Percentiles rank a stretch among this genome's conserved stretches.
Conservation (phyloP, 2,797 vertebrate species). For the Crenichthys baileyi region DNA sequence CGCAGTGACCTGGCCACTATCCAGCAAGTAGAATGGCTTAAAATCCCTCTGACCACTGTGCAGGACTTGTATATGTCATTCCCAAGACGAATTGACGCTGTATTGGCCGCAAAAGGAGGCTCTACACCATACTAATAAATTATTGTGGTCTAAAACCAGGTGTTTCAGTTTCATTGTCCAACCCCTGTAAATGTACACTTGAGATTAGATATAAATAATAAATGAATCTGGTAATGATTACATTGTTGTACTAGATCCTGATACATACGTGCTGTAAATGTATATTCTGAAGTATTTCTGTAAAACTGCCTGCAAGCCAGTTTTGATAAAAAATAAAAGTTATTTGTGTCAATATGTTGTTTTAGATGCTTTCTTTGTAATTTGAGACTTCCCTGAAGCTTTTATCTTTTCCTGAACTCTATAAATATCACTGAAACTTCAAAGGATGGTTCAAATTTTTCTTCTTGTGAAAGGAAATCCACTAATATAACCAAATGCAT, state of each 20-base stretch:
- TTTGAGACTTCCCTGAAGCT: constrained; percentile 52
- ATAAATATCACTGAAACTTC: constrained; percentile 30
- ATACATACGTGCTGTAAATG: neutral
- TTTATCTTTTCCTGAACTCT: constrained; percentile 26
- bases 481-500: neutral
- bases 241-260: neutral
- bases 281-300: neutral
- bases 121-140: too few species aligned
- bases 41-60: too few species aligned
- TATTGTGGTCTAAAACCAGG: too few species aligned
- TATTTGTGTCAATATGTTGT: constrained; percentile 30
- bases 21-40: too few species aligned
- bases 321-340: constrained; percentile 41
- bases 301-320: constrained; percentile 15
- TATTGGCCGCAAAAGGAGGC: too few species aligned
- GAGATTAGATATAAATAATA: neutral
- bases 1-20: too few species aligned
- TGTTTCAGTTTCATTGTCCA: too few species aligned
- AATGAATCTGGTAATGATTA: neutral
- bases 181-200: neutral
- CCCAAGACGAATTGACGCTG: too few species aligned
- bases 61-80: too few species aligned
- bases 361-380: constrained; percentile 63
- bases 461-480: constrained; percentile 5
- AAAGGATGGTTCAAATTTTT: constrained; percentile 27